phyloP scores from a whole-genome alignment of 2,797 vertebrate genomes.

The Carduelis carduelis region DNA sequence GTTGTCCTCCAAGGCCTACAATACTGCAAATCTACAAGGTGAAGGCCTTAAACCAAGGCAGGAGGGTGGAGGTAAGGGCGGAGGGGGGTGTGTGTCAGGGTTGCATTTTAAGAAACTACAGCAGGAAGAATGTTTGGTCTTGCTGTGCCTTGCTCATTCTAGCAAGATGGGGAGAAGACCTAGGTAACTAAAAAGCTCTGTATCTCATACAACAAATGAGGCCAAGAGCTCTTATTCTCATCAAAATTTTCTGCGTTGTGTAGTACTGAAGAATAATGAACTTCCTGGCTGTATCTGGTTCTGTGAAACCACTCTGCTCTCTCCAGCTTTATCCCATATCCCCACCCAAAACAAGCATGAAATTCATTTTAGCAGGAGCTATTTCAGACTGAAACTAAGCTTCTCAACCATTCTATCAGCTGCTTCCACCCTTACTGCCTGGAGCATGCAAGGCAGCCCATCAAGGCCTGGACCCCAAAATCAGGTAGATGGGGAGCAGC shows the following conservation, averaged over 20 bases:
- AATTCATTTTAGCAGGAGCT: neutral
- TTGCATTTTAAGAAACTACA: neutral
- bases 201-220: neutral
- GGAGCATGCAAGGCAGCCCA: neutral
- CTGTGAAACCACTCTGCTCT: neutral
- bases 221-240: neutral
- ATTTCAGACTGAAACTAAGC: neutral
- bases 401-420: neutral
- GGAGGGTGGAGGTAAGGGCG: accelerated
- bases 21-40: neutral
- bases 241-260: neutral
- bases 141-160: neutral
- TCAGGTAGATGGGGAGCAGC: neutral
- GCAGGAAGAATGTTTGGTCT: neutral
- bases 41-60: neutral
- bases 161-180: neutral
- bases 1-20: neutral
- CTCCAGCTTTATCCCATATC: neutral
- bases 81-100: neutral
- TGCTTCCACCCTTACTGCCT: neutral
- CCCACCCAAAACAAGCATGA: neutral
- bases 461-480: neutral
- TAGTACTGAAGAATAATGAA: neutral
- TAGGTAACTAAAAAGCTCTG: neutral
- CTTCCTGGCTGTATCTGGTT: neutral